A percentile compares a stretch with the other conserved stretches of the same genome.
These are phyloP conservation scores for Drosophila rufa DNA, from an alignment of 1,140 invertebrate genomes.

Conservation along the genomic window DNA sequence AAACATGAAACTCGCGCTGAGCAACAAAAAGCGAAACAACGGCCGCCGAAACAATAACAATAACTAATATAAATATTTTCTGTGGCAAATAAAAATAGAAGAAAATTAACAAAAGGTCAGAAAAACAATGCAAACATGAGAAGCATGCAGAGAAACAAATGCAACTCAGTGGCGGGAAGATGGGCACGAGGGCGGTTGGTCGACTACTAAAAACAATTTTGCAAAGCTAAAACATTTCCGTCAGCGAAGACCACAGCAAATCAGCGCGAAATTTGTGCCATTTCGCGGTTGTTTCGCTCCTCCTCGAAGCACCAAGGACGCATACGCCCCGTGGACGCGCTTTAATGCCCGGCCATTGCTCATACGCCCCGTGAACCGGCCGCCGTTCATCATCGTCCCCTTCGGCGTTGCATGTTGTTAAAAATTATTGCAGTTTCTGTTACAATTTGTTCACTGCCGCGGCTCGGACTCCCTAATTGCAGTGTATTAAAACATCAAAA, in stretches of 20 bases:
- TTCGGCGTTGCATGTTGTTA: constrained; percentile 47
- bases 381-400: constrained; percentile 62
- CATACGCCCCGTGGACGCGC: constrained; percentile 61
- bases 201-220: constrained; percentile 51
- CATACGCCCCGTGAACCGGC: constrained; percentile 64
- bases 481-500: constrained; percentile 77
- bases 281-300: constrained; percentile 20
- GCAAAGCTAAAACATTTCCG: constrained; percentile 65
- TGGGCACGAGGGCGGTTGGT: neutral
- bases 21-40: constrained; percentile 25
- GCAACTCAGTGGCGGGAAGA: constrained; percentile 2
- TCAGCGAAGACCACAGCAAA: constrained; percentile 62
- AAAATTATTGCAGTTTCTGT: constrained; percentile 62
- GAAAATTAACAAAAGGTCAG: constrained; percentile 56
- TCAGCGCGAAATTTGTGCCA: constrained; percentile 55
- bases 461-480: constrained; percentile 56
- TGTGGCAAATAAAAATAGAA: constrained; percentile 58
- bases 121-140: constrained; percentile 54
- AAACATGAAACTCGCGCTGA: constrained; percentile 44
- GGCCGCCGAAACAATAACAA: constrained; percentile 63
- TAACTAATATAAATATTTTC: constrained; percentile 78
- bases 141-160: constrained; percentile 35
- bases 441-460: constrained; percentile 48
- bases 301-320: constrained; percentile 22
- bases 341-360: constrained; percentile 67